Base-by-base conservation (phyloP, 2,888 invertebrate species). In the Cephus sareptanus region DNA sequence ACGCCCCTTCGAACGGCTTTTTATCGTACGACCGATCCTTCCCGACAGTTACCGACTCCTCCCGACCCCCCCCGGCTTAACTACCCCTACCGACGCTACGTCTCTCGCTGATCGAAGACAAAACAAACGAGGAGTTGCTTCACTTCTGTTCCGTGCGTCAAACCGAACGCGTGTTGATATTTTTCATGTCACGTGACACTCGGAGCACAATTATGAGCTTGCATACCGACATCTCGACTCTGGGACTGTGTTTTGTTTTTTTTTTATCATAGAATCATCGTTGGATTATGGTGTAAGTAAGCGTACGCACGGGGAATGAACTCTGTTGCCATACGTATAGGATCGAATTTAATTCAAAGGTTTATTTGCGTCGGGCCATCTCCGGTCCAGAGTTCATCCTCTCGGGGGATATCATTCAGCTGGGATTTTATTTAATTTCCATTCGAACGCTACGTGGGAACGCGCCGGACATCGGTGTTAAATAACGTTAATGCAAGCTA, bases 31-130 rank as follows among this genome's bases (percentile, higher is more conserved):
- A 13, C 33, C 71, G 71, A 71, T 34, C 71, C 71, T 71, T 56
- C 76, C 75, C 87, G 82, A 81, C 77, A 81, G 80, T 78, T 75
- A 76, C 79, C 84, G 82, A 82, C 78, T 76, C 70, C 79, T 76
- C 74, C 76, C 81, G 79, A 79, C 76, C 77, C 74, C 56, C 56
- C 56, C n/a, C n/a, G 15, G 73, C 73, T 56, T 11, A 12, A 73
- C 40, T 34, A 56, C 35, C 74, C 34, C 15, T 56, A 23, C n/a
- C 71, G 71, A 71, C 33, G 33, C 71, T n/a, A 33, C 31, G 34
- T 71, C 71, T 35, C 35, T 35, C 35, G 71, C 30, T 71, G 71
- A 71, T 56, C 56, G 56, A 56, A 56, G 56, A 56, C 56, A 56
- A 56, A 56, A 56, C 56, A 56, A 15, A 56, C 56, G 9, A 56